Evolutionary conservation across 2,888 invertebrate genomes (phyloP).

Genomic region (Chaitophorus viminalis): DNA sequence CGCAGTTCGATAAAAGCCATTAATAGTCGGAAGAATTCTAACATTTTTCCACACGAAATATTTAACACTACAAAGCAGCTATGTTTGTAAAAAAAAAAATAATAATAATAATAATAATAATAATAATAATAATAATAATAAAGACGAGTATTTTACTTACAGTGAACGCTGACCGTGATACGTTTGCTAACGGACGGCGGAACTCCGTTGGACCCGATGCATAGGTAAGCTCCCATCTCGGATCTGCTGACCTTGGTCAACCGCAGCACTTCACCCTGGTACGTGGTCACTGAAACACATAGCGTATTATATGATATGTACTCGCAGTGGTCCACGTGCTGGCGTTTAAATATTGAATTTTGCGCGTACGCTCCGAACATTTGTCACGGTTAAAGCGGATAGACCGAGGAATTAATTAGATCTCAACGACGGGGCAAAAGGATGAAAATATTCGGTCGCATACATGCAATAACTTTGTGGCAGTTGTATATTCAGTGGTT

Average conservation of each 20-base stretch:
- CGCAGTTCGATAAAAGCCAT: too few relatives aligned
- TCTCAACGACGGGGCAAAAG: neutral
- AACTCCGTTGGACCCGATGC: constrained; percentile 88
- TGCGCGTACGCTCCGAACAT: neutral
- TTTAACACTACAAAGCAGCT: too few relatives aligned
- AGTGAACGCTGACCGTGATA: constrained; percentile 87
- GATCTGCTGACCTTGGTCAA: constrained; percentile 84
- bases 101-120: too few relatives aligned
- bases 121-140: too few relatives aligned
- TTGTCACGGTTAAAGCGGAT: neutral
- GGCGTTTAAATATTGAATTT: neutral
- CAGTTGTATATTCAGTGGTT: too few relatives aligned
- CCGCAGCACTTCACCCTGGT: constrained; percentile 80
- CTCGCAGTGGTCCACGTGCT: neutral
- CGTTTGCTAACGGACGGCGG: constrained; percentile 90
- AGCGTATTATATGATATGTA: neutral
- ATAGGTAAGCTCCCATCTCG: constrained; percentile 91
- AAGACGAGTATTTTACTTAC: too few relatives aligned
- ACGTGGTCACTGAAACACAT: constrained; percentile 71
- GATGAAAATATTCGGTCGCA: neutral
- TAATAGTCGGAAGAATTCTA: too few relatives aligned
- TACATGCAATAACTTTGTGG: too few relatives aligned
- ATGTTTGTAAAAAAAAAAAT: too few relatives aligned
- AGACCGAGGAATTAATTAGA: neutral
- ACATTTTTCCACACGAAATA: too few relatives aligned